These are phyloP conservation scores for Malachius bipustulatus DNA, from an alignment of 2,888 invertebrate genomes.

Conservation along the genomic window DNA sequence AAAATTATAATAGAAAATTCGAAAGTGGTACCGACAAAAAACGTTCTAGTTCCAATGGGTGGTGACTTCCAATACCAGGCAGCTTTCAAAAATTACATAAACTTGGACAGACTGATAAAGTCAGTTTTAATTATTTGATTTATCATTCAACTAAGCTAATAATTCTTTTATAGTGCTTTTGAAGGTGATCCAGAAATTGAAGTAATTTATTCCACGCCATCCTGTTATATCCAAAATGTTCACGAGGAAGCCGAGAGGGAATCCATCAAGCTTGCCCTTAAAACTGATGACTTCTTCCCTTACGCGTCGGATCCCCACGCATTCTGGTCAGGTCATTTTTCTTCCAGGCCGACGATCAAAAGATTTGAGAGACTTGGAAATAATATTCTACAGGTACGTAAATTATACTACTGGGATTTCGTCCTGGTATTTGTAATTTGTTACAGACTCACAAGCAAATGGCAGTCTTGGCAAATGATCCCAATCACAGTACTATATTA, in stretches of 20 bases:
- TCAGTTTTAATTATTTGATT: no score
- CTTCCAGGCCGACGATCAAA: slow-evolving; percentile 70
- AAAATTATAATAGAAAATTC: no score
- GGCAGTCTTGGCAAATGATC: not conserved
- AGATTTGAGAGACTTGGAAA: slow-evolving; percentile 63
- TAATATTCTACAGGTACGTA: slow-evolving; percentile 54
- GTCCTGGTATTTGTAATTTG: no score
- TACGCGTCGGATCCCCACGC: slow-evolving; percentile 71
- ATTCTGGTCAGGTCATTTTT: slow-evolving; percentile 89
- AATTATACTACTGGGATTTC: no score
- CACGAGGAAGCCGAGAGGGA: slow-evolving; percentile 34
- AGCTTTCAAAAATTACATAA: slow-evolving; percentile 46
- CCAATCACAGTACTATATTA: slow-evolving; percentile 34
- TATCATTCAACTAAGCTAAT: no score
- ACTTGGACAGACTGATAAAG: slow-evolving; percentile 39
- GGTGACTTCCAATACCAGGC: slow-evolving; percentile 49
- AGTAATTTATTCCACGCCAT: slow-evolving; percentile 68
- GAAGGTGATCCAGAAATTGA: slow-evolving; percentile 40
- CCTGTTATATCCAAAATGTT: slow-evolving; percentile 65
- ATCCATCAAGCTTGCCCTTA: slow-evolving; percentile 37
- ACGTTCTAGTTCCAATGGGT: slow-evolving; percentile 51
- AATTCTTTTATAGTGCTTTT: no score
- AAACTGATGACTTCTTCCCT: slow-evolving; percentile 82
- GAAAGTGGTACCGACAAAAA: slow-evolving; percentile 37
- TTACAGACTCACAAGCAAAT: not conserved